These are phyloP conservation scores for Dermatemys mawii DNA, from an alignment of 2,113 vertebrate genomes.

Conservation along the genomic window DNA sequence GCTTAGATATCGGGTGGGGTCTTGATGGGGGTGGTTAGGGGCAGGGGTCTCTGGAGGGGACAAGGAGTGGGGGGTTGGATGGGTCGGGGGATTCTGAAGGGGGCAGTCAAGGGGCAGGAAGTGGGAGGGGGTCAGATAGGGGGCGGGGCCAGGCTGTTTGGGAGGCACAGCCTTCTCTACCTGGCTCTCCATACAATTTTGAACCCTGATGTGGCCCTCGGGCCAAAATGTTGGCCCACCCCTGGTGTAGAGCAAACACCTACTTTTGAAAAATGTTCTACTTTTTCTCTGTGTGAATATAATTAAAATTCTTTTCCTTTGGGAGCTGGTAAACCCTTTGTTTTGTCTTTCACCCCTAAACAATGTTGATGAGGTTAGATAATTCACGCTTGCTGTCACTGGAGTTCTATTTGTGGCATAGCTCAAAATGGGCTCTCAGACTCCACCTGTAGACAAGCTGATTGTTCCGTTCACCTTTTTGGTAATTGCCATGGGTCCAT, in stretches of 20 bases:
- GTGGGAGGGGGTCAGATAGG: no score
- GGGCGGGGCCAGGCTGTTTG: no score
- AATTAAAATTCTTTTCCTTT: background rate
- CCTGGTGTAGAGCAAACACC: background rate
- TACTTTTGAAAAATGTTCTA: background rate
- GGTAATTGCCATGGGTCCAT: background rate
- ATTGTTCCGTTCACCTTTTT: background rate
- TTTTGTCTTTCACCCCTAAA: slow-evolving; percentile 13
- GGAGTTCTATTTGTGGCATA: background rate
- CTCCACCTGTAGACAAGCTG: background rate
- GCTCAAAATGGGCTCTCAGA: background rate
- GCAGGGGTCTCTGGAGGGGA: no score
- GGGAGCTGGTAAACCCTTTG: background rate
- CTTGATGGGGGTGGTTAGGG: no score
- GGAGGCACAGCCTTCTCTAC: no score
- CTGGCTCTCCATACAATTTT: no score
- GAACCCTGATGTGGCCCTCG: no score
- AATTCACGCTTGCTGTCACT: slow-evolving; percentile 9
- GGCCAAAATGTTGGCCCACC: no score
- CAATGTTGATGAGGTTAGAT: background rate
- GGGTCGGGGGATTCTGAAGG: no score
- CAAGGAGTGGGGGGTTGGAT: no score
- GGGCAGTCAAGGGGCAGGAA: no score
- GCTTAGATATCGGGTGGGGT: no score
- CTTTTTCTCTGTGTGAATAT: background rate